Percentiles rank a stretch among this genome's conserved stretches.
Evolutionary conservation across 2,113 vertebrate species (phyloP).

Genomic region (Pituophis catenifer): DNA sequence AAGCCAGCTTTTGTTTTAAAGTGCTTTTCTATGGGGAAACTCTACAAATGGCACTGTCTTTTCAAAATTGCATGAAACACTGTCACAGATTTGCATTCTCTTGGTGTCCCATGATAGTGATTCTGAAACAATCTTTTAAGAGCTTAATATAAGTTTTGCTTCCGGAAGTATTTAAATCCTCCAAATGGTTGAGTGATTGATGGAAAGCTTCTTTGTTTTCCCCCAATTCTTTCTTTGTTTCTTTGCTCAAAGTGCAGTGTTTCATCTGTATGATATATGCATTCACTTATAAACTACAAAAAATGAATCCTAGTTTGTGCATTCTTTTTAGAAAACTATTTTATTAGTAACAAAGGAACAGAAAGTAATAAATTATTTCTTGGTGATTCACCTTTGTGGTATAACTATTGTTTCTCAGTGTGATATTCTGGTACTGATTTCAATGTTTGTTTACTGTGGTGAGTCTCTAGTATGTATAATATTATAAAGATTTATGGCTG

Average conservation of each 20-base stretch:
- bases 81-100: neutral
- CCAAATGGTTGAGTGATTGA: neutral
- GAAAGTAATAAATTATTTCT: slow-evolving; percentile 16
- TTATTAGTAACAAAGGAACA: slow-evolving; percentile 16
- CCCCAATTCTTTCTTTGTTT: neutral
- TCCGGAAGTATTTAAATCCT: slow-evolving; percentile 13
- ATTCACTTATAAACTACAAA: neutral
- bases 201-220: neutral
- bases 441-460: neutral
- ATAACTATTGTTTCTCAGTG: slow-evolving; percentile 8
- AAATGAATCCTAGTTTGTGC: neutral
- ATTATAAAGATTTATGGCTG: slow-evolving; percentile 31
- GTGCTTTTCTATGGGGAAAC: neutral
- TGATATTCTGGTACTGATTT: slow-evolving; percentile 34
- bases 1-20: slow-evolving; percentile 14
- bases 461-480: neutral
- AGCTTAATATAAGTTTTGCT: slow-evolving; percentile 1
- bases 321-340: neutral
- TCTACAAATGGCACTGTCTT: slow-evolving; percentile 10
- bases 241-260: neutral
- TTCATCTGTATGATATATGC: neutral
- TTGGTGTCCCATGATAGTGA: neutral
- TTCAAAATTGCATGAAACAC: neutral
- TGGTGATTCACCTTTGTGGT: neutral
- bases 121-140: neutral